Evolutionary conservation across 2,797 vertebrate species (phyloP), one percentile per base, ranked within the genome.

Genomic region (Valencia hispanica): DNA sequence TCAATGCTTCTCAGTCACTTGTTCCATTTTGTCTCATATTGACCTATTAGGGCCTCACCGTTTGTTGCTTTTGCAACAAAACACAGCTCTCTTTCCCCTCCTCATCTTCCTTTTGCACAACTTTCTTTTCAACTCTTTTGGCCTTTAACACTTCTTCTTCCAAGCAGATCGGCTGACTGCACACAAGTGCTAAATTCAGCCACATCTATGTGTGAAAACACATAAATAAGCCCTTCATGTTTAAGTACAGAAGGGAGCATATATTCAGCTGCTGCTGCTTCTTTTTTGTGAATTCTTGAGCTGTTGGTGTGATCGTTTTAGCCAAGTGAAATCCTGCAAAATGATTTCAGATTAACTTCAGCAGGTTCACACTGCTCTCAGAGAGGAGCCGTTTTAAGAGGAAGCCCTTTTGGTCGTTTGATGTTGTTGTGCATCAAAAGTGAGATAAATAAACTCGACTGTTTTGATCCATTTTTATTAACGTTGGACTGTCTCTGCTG

Each of bases 121-220:
- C n/a, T 70, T 70, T 71, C 43, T 66, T 39, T 22, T 75, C 30
- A n/a, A 73, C 48, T 66, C 30, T 20, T 57, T 68, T 80, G 84
- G 84, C 75, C 81, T 91, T 88, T 90, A 47, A 76, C 73, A 55
- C 84, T 75, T 92, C 77, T 75, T 92, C 77, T 80, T 84, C 72
- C 79, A n/a, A 79, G 73, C 75, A 75, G 70, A 61, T 80, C 18
- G 53, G 57, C 51, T 6, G 18, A 30, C 80, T 22, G 76, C 34
- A 12, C 47, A 20, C 10, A 32, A 14, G 25, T 5, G n/a, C 14
- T 53, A 18, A 66, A 32, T 53, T 48, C 0, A 66, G 50, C n/a
- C 9, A 3, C 71, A 20, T 48, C 20, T 45, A 32, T 45, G 78
- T 32, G 70, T 63, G 6, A 66, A 78, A 73, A 59, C 4, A 0